phyloP scores from a whole-genome alignment of 2,113 vertebrate species.

The Raja brachyura region DNA sequence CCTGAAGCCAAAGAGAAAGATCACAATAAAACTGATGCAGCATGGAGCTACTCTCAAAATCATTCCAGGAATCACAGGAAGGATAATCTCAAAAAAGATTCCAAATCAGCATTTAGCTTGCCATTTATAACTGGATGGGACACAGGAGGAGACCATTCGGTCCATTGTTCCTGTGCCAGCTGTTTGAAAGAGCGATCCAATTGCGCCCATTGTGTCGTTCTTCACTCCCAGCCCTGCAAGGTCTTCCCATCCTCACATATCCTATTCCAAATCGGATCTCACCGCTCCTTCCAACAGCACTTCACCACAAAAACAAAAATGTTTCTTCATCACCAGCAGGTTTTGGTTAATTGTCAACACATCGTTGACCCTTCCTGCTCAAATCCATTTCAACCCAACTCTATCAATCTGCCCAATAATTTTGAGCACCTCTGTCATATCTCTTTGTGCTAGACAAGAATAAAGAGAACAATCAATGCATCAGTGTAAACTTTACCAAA shows the following conservation, averaged over 20 bases:
- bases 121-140: background rate
- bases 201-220: background rate
- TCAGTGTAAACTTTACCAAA: too few species aligned
- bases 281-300: background rate
- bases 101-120: constrained; percentile 13
- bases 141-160: background rate
- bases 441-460: background rate
- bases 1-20: constrained; percentile 80
- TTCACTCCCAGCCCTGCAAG: background rate
- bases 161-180: background rate
- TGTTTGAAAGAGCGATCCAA: background rate
- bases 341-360: background rate
- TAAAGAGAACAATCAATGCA: background rate
- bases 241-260: background rate
- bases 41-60: constrained; percentile 77
- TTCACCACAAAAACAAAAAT: background rate
- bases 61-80: constrained; percentile 74
- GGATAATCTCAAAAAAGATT: constrained; percentile 49
- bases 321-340: background rate
- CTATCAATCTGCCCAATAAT: background rate
- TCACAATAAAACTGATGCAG: constrained; percentile 95
- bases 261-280: background rate
- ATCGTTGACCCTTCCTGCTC: background rate
- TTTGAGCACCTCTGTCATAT: background rate
- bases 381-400: background rate